A percentile compares a stretch with the other conserved stretches of the same genome.
These are phyloP conservation scores for Lophotriccus pileatus DNA, from an alignment of 2,797 vertebrate species.

Conservation along the genomic window DNA sequence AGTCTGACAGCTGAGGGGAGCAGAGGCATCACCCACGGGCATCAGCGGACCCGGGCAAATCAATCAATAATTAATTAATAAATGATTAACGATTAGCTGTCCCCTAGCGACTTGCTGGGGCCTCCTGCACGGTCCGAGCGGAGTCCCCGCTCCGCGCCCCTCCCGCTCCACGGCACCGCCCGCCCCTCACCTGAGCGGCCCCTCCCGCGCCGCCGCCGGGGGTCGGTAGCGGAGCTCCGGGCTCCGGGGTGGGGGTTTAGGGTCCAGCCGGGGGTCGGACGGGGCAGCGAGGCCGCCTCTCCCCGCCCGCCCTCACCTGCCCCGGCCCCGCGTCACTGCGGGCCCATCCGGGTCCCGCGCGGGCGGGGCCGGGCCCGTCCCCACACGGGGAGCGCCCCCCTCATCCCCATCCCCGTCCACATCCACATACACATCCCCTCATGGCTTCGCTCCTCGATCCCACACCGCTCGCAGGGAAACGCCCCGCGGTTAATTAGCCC, in stretches of 20 bases:
- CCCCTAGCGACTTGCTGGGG: neutral
- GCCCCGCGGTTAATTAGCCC: neutral
- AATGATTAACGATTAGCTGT: neutral
- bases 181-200: neutral
- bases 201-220: neutral
- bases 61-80: neutral
- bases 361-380: neutral
- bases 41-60: neutral
- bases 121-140: neutral
- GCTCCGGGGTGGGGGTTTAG: too few relatives aligned
- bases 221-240: neutral
- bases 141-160: neutral
- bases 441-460: accelerated
- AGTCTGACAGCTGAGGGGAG: neutral
- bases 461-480: neutral
- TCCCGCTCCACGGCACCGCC: neutral
- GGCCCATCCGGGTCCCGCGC: neutral
- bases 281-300: neutral
- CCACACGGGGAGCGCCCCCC: too few relatives aligned
- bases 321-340: neutral
- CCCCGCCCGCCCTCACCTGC: neutral
- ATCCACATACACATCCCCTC: neutral
- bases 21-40: neutral
- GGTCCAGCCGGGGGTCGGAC: too few relatives aligned
- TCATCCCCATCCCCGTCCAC: too few relatives aligned